phyloP scores from a whole-genome alignment of 2,888 invertebrate genomes.

The Campoletis raptor region DNA sequence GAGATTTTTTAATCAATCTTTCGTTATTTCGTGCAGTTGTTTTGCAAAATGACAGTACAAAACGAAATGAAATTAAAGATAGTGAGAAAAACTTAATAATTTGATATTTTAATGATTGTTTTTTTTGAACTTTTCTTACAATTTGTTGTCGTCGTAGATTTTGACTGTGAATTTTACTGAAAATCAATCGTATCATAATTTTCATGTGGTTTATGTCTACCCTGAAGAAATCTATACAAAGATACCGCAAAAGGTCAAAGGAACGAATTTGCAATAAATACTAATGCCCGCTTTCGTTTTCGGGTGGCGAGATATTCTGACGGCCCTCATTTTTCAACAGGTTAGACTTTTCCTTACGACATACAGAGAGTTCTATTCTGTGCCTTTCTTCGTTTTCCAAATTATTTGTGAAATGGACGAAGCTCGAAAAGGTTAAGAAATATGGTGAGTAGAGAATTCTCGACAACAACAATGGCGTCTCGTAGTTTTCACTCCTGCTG shows the following conservation, averaged over 20 bases:
- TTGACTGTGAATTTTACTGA: background rate
- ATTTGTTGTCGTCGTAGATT: background rate
- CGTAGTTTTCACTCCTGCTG: slow-evolving; percentile 3
- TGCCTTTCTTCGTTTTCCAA: background rate
- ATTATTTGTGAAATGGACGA: slow-evolving; percentile 17
- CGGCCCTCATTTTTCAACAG: slow-evolving; percentile 22
- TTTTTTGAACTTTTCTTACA: background rate
- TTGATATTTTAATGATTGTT: no score
- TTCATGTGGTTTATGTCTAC: background rate
- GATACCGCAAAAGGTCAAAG: background rate
- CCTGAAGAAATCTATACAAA: background rate
- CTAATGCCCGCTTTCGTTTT: slow-evolving; percentile 3
- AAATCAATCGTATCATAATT: background rate
- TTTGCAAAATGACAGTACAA: no score
- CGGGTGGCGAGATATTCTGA: background rate
- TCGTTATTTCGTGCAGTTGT: no score
- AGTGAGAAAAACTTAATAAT: background rate
- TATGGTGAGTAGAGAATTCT: background rate
- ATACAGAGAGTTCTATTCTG: background rate
- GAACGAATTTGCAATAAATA: background rate
- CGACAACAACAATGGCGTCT: slow-evolving; percentile 22
- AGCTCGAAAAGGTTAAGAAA: slow-evolving; percentile 18
- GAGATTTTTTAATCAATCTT: no score
- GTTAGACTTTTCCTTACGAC: slow-evolving; percentile 18
- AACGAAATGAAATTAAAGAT: no score